Percentiles rank a stretch among this genome's conserved stretches.
Conservation (phyloP, 2,113 vertebrate species). For the Glareola pratincola region DNA sequence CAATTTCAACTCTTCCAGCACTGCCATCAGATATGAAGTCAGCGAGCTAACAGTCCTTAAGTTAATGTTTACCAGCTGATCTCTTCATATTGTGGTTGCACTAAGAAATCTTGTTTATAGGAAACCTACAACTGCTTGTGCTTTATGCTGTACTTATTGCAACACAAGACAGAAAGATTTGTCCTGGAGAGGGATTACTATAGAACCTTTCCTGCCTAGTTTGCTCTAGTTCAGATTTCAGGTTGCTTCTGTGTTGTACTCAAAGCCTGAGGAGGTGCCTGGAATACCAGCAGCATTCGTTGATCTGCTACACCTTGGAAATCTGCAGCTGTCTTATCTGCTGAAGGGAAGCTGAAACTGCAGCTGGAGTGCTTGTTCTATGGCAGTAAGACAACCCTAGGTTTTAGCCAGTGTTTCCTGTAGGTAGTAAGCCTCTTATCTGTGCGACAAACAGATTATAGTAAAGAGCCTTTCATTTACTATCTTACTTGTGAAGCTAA, state of each 20-base stretch:
- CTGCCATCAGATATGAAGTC: not conserved
- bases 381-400: not conserved
- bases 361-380: not conserved
- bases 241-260: not conserved
- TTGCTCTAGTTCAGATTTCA: not conserved
- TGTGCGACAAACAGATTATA: not conserved
- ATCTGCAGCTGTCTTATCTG: not conserved
- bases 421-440: not conserved
- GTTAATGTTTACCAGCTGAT: not conserved
- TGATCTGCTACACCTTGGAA: not conserved
- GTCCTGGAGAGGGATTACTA: not conserved
- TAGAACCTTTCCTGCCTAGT: not conserved
- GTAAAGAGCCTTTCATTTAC: not conserved
- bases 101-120: not conserved
- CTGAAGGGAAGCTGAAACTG: not conserved
- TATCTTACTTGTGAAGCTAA: not conserved
- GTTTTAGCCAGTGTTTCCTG: not conserved
- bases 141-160: not conserved
- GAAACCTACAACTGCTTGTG: not conserved
- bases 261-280: not conserved
- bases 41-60: not conserved
- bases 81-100: not conserved
- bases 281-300: not conserved
- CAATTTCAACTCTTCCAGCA: not conserved
- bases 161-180: not conserved